A percentile compares a stretch with the other conserved stretches of the same genome.
Evolutionary conservation across 1,140 invertebrate genomes (phyloP).

Genomic region (Planococcus citri): DNA sequence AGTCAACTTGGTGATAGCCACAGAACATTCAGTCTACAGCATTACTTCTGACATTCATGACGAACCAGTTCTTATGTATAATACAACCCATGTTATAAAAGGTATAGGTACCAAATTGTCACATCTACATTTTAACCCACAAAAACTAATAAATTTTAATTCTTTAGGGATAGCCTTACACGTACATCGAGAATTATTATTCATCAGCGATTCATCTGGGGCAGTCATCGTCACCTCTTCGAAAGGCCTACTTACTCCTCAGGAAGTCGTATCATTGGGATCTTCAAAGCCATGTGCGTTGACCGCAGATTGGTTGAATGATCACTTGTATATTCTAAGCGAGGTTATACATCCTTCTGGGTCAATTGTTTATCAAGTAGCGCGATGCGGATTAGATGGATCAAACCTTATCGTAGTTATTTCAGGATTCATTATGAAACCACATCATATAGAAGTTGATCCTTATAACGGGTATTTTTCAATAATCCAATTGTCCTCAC

Average conservation of each 20-base stretch:
- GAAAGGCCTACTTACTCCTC: slow-evolving; percentile 29
- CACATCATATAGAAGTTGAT: slow-evolving; percentile 73
- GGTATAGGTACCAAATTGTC: slow-evolving; percentile 29
- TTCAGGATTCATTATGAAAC: slow-evolving; percentile 47
- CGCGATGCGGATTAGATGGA: slow-evolving; percentile 57
- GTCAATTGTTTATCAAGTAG: slow-evolving; percentile 52
- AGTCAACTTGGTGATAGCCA: slow-evolving; percentile 56
- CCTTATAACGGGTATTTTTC: slow-evolving; percentile 66
- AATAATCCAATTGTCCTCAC: too few relatives aligned
- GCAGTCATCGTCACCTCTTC: slow-evolving; percentile 43
- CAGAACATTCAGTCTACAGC: slow-evolving; percentile 51
- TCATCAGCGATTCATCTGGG: slow-evolving; percentile 56
- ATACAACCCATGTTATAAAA: slow-evolving; percentile 33
- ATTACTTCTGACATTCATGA: slow-evolving; percentile 53
- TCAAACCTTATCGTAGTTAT: slow-evolving; percentile 50
- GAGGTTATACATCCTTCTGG: slow-evolving; percentile 40
- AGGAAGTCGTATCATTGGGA: slow-evolving; percentile 42
- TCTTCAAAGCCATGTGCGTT: slow-evolving; percentile 49
- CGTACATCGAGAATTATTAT: slow-evolving; percentile 52
- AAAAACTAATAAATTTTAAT: too few relatives aligned
- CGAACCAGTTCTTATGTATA: slow-evolving; percentile 44
- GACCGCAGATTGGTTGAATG: slow-evolving; percentile 77
- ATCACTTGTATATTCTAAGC: slow-evolving; percentile 63
- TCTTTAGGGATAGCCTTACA: slow-evolving; percentile 69
- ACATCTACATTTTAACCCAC: neutral